Evolutionary conservation across 1,140 invertebrate species (phyloP).

Genomic region (Sitophilus oryzae): DNA sequence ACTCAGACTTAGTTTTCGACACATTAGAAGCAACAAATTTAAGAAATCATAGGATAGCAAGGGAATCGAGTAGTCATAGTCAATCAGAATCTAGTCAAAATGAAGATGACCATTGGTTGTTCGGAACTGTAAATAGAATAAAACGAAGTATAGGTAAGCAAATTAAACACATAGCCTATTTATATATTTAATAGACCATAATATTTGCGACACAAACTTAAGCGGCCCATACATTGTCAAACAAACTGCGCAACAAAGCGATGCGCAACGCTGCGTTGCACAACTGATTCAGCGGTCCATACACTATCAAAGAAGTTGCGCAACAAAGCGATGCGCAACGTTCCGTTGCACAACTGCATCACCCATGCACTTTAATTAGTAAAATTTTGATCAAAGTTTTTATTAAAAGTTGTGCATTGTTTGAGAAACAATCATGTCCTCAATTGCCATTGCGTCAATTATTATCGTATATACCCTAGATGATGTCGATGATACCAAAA

Average conservation of each 20-base stretch:
- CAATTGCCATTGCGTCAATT: no score
- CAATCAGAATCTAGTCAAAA: conserved; percentile 32
- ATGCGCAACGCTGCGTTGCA: background rate
- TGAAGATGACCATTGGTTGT: conserved; percentile 36
- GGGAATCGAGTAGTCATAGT: conserved; percentile 20
- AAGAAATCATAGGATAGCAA: conserved; percentile 29
- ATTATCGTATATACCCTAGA: no score
- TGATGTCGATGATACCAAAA: no score
- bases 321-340: background rate
- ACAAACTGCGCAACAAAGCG: background rate
- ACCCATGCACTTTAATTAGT: no score
- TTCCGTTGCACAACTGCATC: background rate
- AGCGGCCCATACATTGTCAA: background rate
- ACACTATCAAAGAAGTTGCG: background rate
- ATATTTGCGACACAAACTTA: background rate
- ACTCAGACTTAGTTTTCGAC: conserved; percentile 41
- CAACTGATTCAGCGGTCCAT: background rate
- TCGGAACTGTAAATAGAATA: conserved; percentile 35
- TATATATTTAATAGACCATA: background rate
- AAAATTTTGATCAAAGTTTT: no score
- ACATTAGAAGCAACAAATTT: conserved; percentile 34
- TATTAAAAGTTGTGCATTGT: no score
- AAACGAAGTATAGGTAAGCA: conserved; percentile 34
- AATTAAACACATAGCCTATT: background rate
- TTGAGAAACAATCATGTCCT: no score